Percentiles rank a stretch among this genome's conserved stretches.
Evolutionary conservation across 2,797 vertebrate genomes (phyloP).

Genomic region (Emydoidea blandingii): DNA sequence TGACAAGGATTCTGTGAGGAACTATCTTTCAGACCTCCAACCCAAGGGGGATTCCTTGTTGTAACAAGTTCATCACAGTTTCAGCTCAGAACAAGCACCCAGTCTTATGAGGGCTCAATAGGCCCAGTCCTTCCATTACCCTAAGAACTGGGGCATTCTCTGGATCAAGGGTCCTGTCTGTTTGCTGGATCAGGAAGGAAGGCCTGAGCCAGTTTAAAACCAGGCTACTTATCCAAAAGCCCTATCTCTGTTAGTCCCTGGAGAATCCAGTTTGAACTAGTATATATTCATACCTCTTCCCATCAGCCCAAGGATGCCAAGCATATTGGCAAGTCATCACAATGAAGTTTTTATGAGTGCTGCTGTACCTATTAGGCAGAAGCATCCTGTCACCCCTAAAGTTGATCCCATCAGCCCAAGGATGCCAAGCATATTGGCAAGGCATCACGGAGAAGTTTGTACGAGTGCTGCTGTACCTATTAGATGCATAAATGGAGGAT

Average conservation of each 20-base stretch:
- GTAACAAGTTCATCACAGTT: background rate
- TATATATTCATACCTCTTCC: background rate
- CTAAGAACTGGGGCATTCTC: background rate
- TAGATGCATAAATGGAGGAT: constrained; percentile 12
- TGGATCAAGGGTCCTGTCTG: background rate
- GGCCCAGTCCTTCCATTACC: background rate
- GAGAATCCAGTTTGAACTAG: background rate
- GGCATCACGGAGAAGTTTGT: constrained; percentile 6
- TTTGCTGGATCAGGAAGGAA: background rate
- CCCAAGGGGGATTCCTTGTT: background rate
- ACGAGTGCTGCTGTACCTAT: background rate
- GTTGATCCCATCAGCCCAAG: background rate
- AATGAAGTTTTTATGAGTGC: background rate
- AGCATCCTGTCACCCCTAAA: too few relatives aligned
- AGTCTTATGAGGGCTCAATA: background rate
- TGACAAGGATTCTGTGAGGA: too few relatives aligned
- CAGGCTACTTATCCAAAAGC: background rate
- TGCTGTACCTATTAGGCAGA: background rate
- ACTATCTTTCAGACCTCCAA: too few relatives aligned
- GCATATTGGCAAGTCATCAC: constrained; percentile 27
- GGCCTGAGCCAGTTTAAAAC: background rate
- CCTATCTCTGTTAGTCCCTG: background rate
- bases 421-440: constrained; percentile 1
- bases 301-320: background rate
- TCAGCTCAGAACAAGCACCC: background rate